Base-by-base conservation (phyloP, 2,888 invertebrate genomes). In the Leptinotarsa haldemani region DNA sequence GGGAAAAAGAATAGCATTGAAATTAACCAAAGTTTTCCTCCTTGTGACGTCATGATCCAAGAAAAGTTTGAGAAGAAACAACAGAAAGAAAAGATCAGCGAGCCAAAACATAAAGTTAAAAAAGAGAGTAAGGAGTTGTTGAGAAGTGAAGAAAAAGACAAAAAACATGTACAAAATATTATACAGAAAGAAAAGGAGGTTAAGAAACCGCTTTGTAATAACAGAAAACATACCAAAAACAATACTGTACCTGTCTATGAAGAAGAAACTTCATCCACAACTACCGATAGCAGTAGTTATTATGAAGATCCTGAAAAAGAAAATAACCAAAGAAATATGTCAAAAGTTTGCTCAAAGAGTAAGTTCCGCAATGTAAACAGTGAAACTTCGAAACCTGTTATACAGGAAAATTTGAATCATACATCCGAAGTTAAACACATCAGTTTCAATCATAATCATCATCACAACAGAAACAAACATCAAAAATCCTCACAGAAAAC, bases 231-330 rank as follows among this genome's bases (percentile, higher is more conserved):
- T 77, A 78, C 77, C 79, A 80, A 81, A 81, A 82, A 79, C 76
- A 80, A 78, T 76, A 71, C 70, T 78, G 80, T 81, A 79, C 83
- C 81, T 79, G 87, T 87, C 78, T 89, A 88, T 58, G 92, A 92
- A 82, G 93, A 93, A 83, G 93, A 93, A 81, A 91, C 92, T 2
- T 93, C 92, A 12, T 93, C 93, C 0, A 92, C 92, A 2, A 93
- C 92, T 9, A 93, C 93, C 3, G 93, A 93, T 83, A 92, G 92
- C 64, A 92, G 92, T 65, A 83, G 83, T 75, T 79, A 79, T 67
- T 78, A 77, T 69, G 82, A 82, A 50, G 81, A 82, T 65, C 77
- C 80, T 56, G 82, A 83, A 70, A 82, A 82, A 76, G 83, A 83
- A 70, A 82, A 79, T 58, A 82, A 80, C 71, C 82, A 81, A 80